Evolutionary conservation across 2,113 vertebrate genomes (phyloP).

Genomic region (Lethenteron reissneri): DNA sequence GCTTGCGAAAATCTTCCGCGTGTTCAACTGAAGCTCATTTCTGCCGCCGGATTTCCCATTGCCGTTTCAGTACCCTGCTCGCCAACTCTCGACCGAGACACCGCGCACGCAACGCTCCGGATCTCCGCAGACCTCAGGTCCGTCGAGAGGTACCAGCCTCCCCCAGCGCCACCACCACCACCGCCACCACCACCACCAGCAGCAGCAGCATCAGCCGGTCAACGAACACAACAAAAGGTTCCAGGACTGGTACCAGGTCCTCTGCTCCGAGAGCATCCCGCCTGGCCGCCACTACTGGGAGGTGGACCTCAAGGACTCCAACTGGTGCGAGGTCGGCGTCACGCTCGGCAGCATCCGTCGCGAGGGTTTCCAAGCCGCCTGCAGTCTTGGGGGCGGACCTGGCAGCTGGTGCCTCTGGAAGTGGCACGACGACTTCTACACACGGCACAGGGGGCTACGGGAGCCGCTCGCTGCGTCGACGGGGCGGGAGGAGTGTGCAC

Average conservation of each 20-base stretch:
- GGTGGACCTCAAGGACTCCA: neutral
- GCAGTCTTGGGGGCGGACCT: neutral
- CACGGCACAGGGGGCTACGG: neutral
- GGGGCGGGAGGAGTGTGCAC: neutral
- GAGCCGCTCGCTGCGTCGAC: neutral
- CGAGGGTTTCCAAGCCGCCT: neutral
- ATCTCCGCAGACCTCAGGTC: too few relatives aligned
- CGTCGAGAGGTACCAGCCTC: too few relatives aligned
- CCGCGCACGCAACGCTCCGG: too few relatives aligned
- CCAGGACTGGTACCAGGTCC: neutral
- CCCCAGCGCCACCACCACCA: too few relatives aligned
- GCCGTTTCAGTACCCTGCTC: too few relatives aligned
- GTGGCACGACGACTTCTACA: neutral
- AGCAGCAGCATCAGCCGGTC: neutral
- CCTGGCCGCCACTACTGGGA: slow-evolving; percentile 2
- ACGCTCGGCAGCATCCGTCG: neutral
- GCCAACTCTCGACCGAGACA: too few relatives aligned
- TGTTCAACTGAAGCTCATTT: too few relatives aligned
- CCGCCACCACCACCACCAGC: too few relatives aligned
- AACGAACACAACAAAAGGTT: neutral
- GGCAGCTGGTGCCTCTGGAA: neutral
- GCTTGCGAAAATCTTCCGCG: too few relatives aligned
- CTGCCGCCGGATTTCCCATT: too few relatives aligned
- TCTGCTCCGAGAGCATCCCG: neutral
- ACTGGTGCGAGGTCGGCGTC: neutral